Base-by-base conservation (phyloP, 2,113 vertebrate genomes). In the Dryoscopus gambensis region DNA sequence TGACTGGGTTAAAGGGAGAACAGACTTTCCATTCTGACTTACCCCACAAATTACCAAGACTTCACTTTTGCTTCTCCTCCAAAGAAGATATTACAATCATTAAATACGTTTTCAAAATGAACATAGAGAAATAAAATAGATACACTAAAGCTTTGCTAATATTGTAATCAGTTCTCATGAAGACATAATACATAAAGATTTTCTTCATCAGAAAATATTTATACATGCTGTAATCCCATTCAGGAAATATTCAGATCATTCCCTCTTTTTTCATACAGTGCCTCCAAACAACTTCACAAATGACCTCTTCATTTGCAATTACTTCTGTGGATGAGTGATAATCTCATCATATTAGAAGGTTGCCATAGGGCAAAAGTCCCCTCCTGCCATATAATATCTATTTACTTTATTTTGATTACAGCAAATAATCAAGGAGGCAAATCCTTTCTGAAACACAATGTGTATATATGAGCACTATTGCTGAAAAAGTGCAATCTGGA, bases 281-380 rank as follows among this genome's bases (percentile, higher is more conserved):
- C 62, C 86, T 91, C 77, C 96, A 95, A 95, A 84, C n/a, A 83
- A 46, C 42, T 87, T 87, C 39, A 59, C 30, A 89, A 70, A 90
- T 84, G 17, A 73, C 57, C 31, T 79, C 57, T 95, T 94, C 28
- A 70, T 60, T 91, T 87, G 42, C 46, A 50, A 5, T 87, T 73
- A 64, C 62, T 95, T 68, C 31, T 75, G n/a, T 52, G 68, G 57
- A 53, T 90, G 95, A 87, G 10, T 25, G 10, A 62, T 65, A 86
- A 93, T 87, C 52, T 67, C 93, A 96, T 68, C 89, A 86, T 47
- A 76, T 9, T 53, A 70, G 69, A 89, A 95, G 52, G 23, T 28
- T 96, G 76, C 67, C 75, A 84, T 55, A 82, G 63, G 44, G 71
- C 74, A 95, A 90, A 40, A 55, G 84, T 74, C 30, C 46, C 35